These are phyloP conservation scores for Drosophila hydei DNA, from an alignment of 1,140 invertebrate genomes.

Conservation along the genomic window DNA sequence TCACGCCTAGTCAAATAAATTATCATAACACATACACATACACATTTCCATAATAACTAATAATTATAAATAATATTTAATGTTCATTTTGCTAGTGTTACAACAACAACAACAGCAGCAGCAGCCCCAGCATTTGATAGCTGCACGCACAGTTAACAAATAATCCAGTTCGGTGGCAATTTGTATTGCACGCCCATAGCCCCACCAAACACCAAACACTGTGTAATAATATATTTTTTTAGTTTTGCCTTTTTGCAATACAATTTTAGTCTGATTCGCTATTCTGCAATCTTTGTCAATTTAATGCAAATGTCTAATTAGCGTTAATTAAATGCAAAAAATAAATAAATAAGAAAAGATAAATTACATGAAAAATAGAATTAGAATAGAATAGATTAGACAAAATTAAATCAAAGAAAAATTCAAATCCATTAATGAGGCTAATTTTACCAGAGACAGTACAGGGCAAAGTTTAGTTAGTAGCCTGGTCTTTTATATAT, in stretches of 20 bases:
- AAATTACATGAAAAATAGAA: not conserved
- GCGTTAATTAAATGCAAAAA: conserved; percentile 43
- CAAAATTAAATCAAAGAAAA: too few relatives aligned
- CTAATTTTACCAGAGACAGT: too few relatives aligned
- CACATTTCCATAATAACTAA: conserved; percentile 19
- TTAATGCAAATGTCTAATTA: conserved; percentile 41
- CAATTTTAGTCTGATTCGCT: conserved; percentile 32
- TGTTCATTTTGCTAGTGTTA: conserved; percentile 26
- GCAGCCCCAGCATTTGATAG: not conserved
- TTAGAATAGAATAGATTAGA: too few relatives aligned
- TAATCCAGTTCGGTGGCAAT: conserved; percentile 21
- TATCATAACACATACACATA: conserved; percentile 4
- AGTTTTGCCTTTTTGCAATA: conserved; percentile 40
- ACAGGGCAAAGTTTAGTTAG: too few relatives aligned
- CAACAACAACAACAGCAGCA: conserved; percentile 16
- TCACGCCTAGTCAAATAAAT: conserved; percentile 24
- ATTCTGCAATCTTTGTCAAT: conserved; percentile 24
- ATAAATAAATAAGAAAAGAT: conserved; percentile 4
- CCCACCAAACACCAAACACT: not conserved
- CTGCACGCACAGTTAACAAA: conserved; percentile 17
- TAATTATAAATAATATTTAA: conserved; percentile 38
- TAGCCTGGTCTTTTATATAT: too few relatives aligned
- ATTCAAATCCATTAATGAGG: too few relatives aligned
- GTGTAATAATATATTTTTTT: conserved; percentile 10
- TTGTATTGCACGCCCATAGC: conserved; percentile 6